These are phyloP conservation scores for Achlya flavicornis DNA, from an alignment of 2,888 invertebrate genomes.

Conservation along the genomic window DNA sequence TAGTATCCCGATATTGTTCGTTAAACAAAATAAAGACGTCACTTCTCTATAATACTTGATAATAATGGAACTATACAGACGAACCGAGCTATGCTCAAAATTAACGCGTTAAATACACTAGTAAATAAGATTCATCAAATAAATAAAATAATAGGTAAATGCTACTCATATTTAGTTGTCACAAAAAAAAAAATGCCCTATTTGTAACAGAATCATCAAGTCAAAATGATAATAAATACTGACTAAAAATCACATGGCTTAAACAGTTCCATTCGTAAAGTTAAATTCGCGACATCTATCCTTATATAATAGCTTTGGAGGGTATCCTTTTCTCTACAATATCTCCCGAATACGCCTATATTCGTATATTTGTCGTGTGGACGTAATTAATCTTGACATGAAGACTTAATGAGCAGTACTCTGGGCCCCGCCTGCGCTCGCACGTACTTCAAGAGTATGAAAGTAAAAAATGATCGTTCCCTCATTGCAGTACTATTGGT, in stretches of 20 bases:
- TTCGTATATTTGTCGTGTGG: slow-evolving; percentile 66
- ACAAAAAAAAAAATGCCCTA: neutral
- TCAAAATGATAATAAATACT: slow-evolving; percentile 11
- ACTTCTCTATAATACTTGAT: neutral
- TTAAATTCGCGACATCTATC: slow-evolving; percentile 17
- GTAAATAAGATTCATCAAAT: slow-evolving; percentile 23
- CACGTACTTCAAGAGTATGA: slow-evolving; percentile 32
- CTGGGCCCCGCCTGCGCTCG: slow-evolving; percentile 22
- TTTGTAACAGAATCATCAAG: neutral
- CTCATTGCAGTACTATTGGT: slow-evolving; percentile 61
- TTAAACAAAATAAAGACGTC: neutral
- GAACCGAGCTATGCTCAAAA: neutral
- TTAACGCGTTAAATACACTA: slow-evolving; percentile 30
- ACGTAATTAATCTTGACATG: slow-evolving; percentile 65
- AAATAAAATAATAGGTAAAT: slow-evolving; percentile 8
- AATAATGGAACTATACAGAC: neutral
- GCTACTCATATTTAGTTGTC: neutral
- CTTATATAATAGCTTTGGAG: slow-evolving; percentile 50
- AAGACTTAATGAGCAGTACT: slow-evolving; percentile 63
- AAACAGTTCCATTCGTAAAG: neutral
- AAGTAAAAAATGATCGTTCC: slow-evolving; percentile 25
- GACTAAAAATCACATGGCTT: slow-evolving; percentile 14
- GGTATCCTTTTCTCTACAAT: slow-evolving; percentile 47
- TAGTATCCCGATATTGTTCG: neutral
- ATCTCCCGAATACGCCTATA: slow-evolving; percentile 36